Percentiles rank a stretch among this genome's conserved stretches.
Conservation (phyloP, 2,888 invertebrate genomes). For the Cepaea hortensis region DNA sequence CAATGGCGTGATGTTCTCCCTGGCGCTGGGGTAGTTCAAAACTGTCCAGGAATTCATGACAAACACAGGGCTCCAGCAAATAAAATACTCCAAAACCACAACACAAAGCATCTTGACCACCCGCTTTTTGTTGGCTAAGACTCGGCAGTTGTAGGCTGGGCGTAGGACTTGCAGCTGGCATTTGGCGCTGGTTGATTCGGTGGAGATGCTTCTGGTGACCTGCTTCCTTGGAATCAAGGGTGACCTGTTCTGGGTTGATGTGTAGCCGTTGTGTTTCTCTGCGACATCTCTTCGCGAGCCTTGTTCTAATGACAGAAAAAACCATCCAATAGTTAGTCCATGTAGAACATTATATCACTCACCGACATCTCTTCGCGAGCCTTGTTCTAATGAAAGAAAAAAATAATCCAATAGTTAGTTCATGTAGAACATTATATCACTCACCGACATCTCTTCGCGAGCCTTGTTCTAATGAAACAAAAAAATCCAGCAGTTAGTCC, state of each 20-base stretch:
- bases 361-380: too few relatives aligned
- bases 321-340: too few relatives aligned
- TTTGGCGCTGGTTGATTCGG: slow-evolving; percentile 22
- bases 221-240: slow-evolving; percentile 32
- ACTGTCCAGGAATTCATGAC: slow-evolving; percentile 87
- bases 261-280: slow-evolving; percentile 1
- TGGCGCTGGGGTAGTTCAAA: slow-evolving; percentile 84
- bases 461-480: too few relatives aligned
- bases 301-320: too few relatives aligned
- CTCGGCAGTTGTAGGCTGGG: slow-evolving; percentile 51
- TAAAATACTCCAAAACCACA: slow-evolving; percentile 91
- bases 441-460: too few relatives aligned
- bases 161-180: slow-evolving; percentile 43
- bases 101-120: slow-evolving; percentile 88
- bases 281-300: neutral
- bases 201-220: slow-evolving; percentile 13
- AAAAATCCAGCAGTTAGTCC: too few relatives aligned
- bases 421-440: too few relatives aligned
- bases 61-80: slow-evolving; percentile 92
- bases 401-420: too few relatives aligned
- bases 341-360: too few relatives aligned
- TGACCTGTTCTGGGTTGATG: slow-evolving; percentile 31
- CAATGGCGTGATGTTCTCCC: slow-evolving; percentile 61
- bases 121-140: slow-evolving; percentile 62
- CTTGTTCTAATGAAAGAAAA: too few relatives aligned